Evolutionary conservation across 1,140 invertebrate species (phyloP).

Genomic region (Camponotus pennsylvanicus): DNA sequence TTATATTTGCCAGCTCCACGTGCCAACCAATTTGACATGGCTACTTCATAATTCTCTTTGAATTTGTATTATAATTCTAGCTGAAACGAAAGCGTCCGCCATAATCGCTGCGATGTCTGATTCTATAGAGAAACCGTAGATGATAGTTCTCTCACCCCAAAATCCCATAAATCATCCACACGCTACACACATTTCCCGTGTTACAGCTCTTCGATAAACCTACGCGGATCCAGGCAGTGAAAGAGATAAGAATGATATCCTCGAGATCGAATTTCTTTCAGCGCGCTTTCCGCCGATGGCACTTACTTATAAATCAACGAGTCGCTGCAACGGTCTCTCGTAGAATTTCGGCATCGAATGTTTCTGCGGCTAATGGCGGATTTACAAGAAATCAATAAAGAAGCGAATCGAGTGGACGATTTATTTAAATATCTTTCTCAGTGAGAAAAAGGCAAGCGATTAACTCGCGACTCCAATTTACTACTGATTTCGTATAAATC

Average conservation of each 20-base stretch:
- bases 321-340: neutral
- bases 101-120: neutral
- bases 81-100: constrained; percentile 6
- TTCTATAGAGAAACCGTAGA: constrained; percentile 22
- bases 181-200: constrained; percentile 12
- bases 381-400: constrained; percentile 22
- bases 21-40: neutral
- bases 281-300: constrained; percentile 12
- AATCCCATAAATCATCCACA: constrained; percentile 44
- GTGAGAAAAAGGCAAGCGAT: neutral
- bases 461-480: constrained; percentile 12
- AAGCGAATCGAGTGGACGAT: neutral
- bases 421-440: neutral
- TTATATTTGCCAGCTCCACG: neutral
- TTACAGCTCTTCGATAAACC: constrained; percentile 44
- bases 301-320: constrained; percentile 47
- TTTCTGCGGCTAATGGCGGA: constrained; percentile 2
- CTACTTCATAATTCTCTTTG: neutral
- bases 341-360: neutral
- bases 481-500: neutral
- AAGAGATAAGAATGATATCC: constrained; percentile 48
- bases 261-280: constrained; percentile 53
- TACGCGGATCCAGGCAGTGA: neutral
- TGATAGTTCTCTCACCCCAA: constrained; percentile 34
- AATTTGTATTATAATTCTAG: constrained; percentile 13